A percentile compares a stretch with the other conserved stretches of the same genome.
These are phyloP conservation scores for Acleris laterana DNA, from an alignment of 2,888 invertebrate genomes.

Conservation along the genomic window DNA sequence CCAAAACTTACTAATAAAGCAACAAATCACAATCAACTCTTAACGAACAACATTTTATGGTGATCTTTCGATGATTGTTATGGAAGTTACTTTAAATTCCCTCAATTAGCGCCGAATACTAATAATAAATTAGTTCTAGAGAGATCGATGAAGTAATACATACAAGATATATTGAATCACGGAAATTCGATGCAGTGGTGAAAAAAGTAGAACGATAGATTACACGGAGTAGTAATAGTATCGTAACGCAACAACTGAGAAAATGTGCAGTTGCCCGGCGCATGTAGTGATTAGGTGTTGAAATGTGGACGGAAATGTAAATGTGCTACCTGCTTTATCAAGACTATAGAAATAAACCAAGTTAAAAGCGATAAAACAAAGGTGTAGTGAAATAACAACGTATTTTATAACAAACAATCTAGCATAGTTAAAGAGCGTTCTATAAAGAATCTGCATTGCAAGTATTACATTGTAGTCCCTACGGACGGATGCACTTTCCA, in stretches of 20 bases:
- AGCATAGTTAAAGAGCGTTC: not conserved
- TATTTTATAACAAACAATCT: not conserved
- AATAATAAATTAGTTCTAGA: constrained; percentile 16
- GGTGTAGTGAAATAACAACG: constrained; percentile 1
- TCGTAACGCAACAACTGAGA: constrained; percentile 46
- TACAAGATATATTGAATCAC: constrained; percentile 13
- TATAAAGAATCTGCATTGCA: not conserved
- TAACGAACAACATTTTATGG: constrained; percentile 18
- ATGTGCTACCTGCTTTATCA: constrained; percentile 26
- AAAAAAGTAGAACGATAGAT: constrained; percentile 42
- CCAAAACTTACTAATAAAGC: constrained; percentile 33
- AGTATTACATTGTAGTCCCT: not conserved
- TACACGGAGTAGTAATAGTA: constrained; percentile 43
- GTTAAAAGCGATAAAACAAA: not conserved
- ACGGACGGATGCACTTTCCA: not conserved
- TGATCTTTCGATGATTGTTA: constrained; percentile 16
- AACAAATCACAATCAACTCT: constrained; percentile 33
- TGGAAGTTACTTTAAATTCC: constrained; percentile 25
- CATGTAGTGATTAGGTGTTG: constrained; percentile 45
- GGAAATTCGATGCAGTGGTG: constrained; percentile 34
- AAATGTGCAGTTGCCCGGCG: constrained; percentile 40
- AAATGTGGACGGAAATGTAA: constrained; percentile 41
- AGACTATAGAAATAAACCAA: constrained; percentile 22
- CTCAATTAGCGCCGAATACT: constrained; percentile 19
- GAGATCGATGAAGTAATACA: constrained; percentile 12